These are phyloP conservation scores for Emberiza fucata DNA, from an alignment of 2,113 vertebrate genomes.

Conservation along the genomic window DNA sequence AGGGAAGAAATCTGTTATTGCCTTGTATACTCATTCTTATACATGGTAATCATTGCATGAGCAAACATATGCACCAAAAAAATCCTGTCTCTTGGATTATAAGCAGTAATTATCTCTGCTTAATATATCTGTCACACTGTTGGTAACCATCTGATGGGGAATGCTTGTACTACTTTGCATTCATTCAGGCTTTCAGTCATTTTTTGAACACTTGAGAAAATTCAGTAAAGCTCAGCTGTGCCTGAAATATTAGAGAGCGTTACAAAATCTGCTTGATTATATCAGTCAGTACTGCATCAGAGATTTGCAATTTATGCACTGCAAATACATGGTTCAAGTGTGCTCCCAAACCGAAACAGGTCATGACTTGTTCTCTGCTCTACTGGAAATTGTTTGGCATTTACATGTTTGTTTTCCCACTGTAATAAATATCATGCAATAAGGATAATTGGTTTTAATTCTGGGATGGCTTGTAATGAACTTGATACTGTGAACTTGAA, in stretches of 20 bases:
- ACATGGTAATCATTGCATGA: background rate
- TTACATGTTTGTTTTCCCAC: background rate
- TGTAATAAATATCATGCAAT: background rate
- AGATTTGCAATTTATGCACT: background rate
- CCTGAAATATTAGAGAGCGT: background rate
- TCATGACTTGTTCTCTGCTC: background rate
- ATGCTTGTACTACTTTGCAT: background rate
- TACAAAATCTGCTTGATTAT: constrained; percentile 11
- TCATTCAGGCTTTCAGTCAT: background rate
- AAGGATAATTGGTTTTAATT: background rate
- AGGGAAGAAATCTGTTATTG: background rate
- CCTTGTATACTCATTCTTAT: background rate
- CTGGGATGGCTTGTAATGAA: background rate
- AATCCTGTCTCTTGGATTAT: background rate
- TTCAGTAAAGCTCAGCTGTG: background rate
- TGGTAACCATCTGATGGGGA: background rate
- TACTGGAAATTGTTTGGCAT: background rate
- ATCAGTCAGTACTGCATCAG: background rate
- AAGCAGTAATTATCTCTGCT: background rate
- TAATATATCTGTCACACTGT: background rate
- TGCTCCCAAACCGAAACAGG: background rate
- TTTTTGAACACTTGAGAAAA: background rate
- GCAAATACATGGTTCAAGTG: background rate
- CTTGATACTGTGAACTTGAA: background rate
- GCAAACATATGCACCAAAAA: background rate